Evolutionary conservation across 2,888 invertebrate genomes (phyloP).

Genomic region (Agonum fuliginosum): DNA sequence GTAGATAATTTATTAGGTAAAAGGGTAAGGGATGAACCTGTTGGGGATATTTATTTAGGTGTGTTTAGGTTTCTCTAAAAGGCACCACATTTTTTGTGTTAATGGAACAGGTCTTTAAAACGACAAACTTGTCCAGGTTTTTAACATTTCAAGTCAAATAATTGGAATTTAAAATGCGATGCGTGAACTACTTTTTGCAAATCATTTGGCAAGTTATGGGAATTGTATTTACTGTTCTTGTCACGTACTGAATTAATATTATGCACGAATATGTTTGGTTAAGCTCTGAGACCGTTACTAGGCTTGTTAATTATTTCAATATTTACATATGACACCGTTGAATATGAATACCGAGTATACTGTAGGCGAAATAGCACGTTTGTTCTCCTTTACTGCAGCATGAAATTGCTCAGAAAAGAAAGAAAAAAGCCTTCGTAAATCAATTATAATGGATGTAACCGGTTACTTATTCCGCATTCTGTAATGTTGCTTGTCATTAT

Average conservation of each 20-base stretch:
- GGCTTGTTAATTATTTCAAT: slow-evolving; percentile 21
- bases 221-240: background rate
- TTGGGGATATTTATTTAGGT: background rate
- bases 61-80: background rate
- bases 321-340: slow-evolving; percentile 27
- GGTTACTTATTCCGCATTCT: too few relatives aligned
- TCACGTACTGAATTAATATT: background rate
- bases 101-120: background rate
- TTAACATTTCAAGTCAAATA: too few relatives aligned
- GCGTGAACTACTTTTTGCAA: background rate
- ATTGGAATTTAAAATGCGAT: background rate
- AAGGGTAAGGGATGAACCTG: background rate
- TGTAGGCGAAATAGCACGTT: background rate
- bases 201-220: background rate
- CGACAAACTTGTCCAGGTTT: too few relatives aligned
- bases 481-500: too few relatives aligned
- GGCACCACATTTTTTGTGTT: background rate
- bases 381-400: too few relatives aligned
- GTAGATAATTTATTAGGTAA: background rate
- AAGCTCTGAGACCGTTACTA: slow-evolving; percentile 3
- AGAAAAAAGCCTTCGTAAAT: too few relatives aligned
- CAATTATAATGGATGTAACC: too few relatives aligned
- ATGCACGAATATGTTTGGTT: background rate
- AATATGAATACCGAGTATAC: background rate
- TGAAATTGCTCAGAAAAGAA: too few relatives aligned